These are phyloP conservation scores for Phaenicophaeus curvirostris DNA, from an alignment of 2,797 vertebrate species.

Conservation along the genomic window DNA sequence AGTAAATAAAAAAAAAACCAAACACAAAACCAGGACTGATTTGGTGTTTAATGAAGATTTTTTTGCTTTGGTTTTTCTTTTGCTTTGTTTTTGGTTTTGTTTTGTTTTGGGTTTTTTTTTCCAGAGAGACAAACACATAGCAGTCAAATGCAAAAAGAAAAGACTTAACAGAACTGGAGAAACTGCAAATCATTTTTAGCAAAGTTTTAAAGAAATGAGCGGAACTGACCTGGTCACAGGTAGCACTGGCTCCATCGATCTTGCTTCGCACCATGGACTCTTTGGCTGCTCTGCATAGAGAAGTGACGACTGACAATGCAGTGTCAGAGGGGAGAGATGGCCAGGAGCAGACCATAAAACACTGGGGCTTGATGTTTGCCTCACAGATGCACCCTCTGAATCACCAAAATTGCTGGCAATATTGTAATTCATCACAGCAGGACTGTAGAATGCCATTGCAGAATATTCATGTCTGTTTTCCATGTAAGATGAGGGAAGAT, in stretches of 20 bases:
- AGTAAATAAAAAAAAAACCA: neutral
- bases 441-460: constrained; percentile 85
- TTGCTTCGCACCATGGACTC: constrained; percentile 84
- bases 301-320: constrained; percentile 87
- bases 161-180: neutral
- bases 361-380: constrained; percentile 82
- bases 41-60: accelerated
- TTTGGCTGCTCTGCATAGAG: constrained; percentile 84
- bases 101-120: no score
- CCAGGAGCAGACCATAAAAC: constrained; percentile 83
- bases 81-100: neutral
- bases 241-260: constrained; percentile 75
- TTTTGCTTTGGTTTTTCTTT: neutral
- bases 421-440: constrained; percentile 82
- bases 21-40: neutral
- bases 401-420: constrained; percentile 68
- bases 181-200: neutral
- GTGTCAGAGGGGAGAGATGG: constrained; percentile 80
- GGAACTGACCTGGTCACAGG: constrained; percentile 81
- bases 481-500: constrained; percentile 87
- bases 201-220: neutral
- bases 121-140: neutral
- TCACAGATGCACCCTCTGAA: constrained; percentile 73
- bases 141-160: neutral
- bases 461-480: constrained; percentile 85